A percentile compares a stretch with the other conserved stretches of the same genome.
These are phyloP conservation scores for Pycnonotus jocosus DNA, from an alignment of 2,113 vertebrate genomes.

Conservation along the genomic window DNA sequence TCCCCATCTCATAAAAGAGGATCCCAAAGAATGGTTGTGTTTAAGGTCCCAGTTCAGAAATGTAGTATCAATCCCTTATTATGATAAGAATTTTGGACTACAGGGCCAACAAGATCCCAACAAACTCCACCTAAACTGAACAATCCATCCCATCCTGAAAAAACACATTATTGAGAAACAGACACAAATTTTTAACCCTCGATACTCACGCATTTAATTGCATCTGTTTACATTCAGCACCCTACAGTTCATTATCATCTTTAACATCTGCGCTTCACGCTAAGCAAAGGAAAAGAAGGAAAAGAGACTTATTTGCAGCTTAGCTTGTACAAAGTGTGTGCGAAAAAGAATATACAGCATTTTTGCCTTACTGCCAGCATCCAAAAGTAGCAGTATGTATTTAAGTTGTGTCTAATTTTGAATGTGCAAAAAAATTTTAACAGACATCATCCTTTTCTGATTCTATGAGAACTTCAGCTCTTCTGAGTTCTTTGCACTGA, in stretches of 20 bases:
- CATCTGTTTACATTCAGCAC: not conserved
- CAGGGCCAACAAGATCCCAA: not conserved
- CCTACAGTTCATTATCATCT: not conserved
- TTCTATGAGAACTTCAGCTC: not conserved
- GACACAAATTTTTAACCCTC: not conserved
- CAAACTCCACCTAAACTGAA: not conserved
- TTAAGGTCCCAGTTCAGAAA: constrained; percentile 26
- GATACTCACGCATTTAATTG: not conserved
- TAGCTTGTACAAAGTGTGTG: not conserved
- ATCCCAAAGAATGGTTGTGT: not conserved
- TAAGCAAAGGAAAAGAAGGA: not conserved
- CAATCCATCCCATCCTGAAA: not conserved
- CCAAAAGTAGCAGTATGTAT: not conserved
- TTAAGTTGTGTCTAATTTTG: not conserved
- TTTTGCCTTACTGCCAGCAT: not conserved
- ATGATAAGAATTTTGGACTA: not conserved
- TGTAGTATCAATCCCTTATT: not conserved
- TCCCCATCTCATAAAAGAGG: constrained; percentile 33
- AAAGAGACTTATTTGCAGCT: not conserved
- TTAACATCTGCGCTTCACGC: not conserved
- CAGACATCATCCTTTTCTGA: not conserved
- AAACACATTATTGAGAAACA: not conserved
- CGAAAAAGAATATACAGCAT: not conserved
- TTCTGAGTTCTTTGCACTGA: not conserved
- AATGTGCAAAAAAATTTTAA: not conserved